Evolutionary conservation across 2,888 invertebrate species (phyloP).

Genomic region (Andrena flavipes): DNA sequence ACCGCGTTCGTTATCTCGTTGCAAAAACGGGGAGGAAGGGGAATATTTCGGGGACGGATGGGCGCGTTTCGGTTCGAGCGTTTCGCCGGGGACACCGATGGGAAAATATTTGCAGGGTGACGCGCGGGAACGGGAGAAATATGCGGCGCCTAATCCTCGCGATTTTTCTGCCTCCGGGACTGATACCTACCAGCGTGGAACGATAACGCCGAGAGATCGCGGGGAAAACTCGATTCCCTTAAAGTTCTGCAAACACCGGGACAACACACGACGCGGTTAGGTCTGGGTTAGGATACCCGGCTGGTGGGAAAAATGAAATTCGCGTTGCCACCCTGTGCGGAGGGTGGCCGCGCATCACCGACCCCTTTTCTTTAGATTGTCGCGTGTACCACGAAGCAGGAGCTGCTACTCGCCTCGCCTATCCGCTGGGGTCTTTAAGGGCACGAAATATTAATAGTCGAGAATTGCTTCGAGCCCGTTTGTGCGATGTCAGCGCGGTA

Average conservation of each 20-base stretch:
- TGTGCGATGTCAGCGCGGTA: conserved; percentile 15
- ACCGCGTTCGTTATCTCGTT: background rate
- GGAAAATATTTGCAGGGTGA: conserved; percentile 14
- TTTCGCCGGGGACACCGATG: background rate
- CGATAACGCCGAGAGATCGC: conserved; percentile 5
- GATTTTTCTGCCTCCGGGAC: conserved; percentile 14
- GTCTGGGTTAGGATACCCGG: too few relatives aligned
- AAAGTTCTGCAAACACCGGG: conserved; percentile 29
- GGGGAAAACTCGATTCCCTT: conserved; percentile 31
- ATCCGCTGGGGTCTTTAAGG: conserved; percentile 29
- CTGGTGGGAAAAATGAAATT: conserved; percentile 1
- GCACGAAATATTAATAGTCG: conserved; percentile 55
- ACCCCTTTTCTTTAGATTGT: conserved; percentile 19
- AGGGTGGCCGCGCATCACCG: background rate
- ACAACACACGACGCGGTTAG: background rate
- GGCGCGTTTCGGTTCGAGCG: conserved; percentile 9
- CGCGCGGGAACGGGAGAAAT: conserved; percentile 1
- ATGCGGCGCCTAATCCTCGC: conserved; percentile 20
- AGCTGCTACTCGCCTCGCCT: background rate
- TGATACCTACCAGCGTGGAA: background rate
- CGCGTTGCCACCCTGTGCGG: background rate
- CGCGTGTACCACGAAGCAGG: background rate
- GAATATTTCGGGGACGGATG: background rate
- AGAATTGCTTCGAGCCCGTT: conserved; percentile 37
- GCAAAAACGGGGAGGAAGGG: too few relatives aligned